Percentiles rank a stretch among this genome's conserved stretches.
Conservation (phyloP, 2,888 invertebrate genomes). For the Euspilapteryx auroguttella region DNA sequence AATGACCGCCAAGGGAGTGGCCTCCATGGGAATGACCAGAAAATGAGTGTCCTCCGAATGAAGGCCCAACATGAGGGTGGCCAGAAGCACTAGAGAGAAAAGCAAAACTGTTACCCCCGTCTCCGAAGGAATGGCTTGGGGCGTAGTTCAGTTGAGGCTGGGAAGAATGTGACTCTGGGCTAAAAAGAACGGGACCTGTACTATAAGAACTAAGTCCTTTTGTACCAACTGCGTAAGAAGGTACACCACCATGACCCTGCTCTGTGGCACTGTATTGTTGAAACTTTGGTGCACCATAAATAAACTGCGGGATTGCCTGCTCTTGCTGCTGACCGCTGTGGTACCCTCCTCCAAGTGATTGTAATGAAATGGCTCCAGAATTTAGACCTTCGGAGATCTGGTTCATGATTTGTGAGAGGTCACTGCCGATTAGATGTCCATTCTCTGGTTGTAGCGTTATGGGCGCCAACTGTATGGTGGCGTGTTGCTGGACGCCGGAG, state of each 20-base stretch:
- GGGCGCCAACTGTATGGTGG: conserved; percentile 31
- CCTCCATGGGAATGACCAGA: conserved; percentile 3
- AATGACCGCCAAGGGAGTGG: conserved; percentile 2
- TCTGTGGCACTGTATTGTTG: conserved; percentile 30
- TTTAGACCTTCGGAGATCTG: conserved; percentile 37
- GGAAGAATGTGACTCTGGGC: conserved; percentile 22
- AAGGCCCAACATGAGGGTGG: conserved; percentile 8
- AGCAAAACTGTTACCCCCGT: conserved; percentile 12
- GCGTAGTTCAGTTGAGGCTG: conserved; percentile 18
- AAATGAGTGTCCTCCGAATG: conserved; percentile 3
- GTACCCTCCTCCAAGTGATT: conserved; percentile 20
- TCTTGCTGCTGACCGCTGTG: conserved; percentile 21
- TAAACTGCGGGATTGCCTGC: conserved; percentile 23
- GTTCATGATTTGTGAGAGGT: conserved; percentile 41
- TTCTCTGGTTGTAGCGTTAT: conserved; percentile 33
- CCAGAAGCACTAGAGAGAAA: conserved; percentile 13
- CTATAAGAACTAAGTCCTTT: conserved; percentile 47
- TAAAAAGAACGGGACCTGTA: conserved; percentile 43
- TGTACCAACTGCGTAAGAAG: conserved; percentile 37
- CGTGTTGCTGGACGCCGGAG: conserved; percentile 22
- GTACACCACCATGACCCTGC: conserved; percentile 20
- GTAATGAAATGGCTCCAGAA: conserved; percentile 30
- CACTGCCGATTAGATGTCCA: conserved; percentile 22
- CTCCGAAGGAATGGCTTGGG: conserved; percentile 19
- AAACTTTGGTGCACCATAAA: conserved; percentile 25